Evolutionary conservation across 1,140 invertebrate species (phyloP).

Genomic region (Hypsibius dujardini): DNA sequence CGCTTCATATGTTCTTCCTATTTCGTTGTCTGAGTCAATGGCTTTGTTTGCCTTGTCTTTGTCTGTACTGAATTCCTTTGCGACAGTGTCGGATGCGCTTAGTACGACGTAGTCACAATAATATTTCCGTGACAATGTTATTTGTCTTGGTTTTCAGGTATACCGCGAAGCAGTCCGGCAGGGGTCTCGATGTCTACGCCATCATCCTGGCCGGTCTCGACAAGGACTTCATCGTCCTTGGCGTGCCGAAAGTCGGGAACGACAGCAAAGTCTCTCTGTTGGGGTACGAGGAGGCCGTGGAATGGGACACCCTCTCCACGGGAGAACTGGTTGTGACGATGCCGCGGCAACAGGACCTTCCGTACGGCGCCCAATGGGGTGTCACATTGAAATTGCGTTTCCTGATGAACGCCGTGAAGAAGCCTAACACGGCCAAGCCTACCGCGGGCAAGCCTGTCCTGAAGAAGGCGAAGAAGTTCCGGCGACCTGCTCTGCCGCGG

Average conservation of each 20-base stretch:
- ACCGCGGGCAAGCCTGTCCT: no score
- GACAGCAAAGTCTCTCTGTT: not conserved
- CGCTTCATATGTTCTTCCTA: no score
- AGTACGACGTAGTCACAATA: no score
- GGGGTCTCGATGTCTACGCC: not conserved
- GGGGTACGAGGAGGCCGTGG: not conserved
- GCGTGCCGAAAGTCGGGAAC: not conserved
- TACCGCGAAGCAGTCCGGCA: not conserved
- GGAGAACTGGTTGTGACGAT: not conserved
- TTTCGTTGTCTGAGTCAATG: no score
- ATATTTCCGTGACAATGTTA: not conserved
- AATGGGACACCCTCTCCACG: not conserved
- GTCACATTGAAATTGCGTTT: not conserved
- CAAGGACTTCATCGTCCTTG: constrained; percentile 6
- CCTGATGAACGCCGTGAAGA: no score
- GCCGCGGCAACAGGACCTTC: not conserved
- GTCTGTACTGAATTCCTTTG: no score
- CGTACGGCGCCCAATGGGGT: not conserved
- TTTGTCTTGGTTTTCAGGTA: not conserved
- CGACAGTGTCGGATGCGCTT: no score
- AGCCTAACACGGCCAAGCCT: no score
- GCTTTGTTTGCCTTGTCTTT: no score
- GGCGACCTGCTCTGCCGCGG: no score
- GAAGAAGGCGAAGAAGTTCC: no score
- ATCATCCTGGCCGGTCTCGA: not conserved